These are phyloP conservation scores for Drosophila lacicola DNA, from an alignment of 2,888 invertebrate species.

Conservation along the genomic window DNA sequence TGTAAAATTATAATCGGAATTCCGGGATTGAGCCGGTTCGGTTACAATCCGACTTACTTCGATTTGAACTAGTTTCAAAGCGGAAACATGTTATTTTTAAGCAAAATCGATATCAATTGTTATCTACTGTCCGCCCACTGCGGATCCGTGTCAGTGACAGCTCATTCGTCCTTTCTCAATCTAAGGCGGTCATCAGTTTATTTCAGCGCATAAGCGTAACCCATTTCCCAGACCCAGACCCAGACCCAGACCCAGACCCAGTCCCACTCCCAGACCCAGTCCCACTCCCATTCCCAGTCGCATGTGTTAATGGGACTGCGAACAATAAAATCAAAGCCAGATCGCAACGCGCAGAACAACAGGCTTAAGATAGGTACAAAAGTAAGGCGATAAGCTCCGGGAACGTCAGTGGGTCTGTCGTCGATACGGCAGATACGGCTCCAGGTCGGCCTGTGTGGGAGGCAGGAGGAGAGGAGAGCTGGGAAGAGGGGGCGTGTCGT, in stretches of 20 bases:
- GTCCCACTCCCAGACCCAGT: too few species aligned
- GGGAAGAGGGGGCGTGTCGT: not conserved
- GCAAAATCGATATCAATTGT: not conserved
- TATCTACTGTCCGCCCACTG: not conserved
- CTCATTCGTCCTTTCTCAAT: slow-evolving; percentile 3
- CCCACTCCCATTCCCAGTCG: slow-evolving; percentile 12
- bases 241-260: too few species aligned
- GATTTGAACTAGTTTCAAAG: too few species aligned
- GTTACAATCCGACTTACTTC: too few species aligned
- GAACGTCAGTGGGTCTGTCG: slow-evolving; percentile 55
- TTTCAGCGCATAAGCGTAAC: slow-evolving; percentile 52
- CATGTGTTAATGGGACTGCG: slow-evolving; percentile 75
- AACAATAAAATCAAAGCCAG: slow-evolving; percentile 53
- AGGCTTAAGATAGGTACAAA: slow-evolving; percentile 71
- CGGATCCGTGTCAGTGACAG: not conserved
- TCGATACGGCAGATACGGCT: slow-evolving; percentile 24
- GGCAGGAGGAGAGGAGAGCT: not conserved
- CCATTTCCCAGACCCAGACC: slow-evolving; percentile 51
- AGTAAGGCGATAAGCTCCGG: slow-evolving; percentile 69
- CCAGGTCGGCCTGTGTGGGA: not conserved
- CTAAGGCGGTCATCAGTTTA: slow-evolving; percentile 44
- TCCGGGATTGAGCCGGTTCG: too few species aligned
- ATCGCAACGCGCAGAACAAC: slow-evolving; percentile 49
- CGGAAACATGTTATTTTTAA: not conserved
- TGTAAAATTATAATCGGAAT: too few species aligned